Base-by-base conservation (phyloP, 2,113 vertebrate genomes). In the Embiotoca jacksoni region DNA sequence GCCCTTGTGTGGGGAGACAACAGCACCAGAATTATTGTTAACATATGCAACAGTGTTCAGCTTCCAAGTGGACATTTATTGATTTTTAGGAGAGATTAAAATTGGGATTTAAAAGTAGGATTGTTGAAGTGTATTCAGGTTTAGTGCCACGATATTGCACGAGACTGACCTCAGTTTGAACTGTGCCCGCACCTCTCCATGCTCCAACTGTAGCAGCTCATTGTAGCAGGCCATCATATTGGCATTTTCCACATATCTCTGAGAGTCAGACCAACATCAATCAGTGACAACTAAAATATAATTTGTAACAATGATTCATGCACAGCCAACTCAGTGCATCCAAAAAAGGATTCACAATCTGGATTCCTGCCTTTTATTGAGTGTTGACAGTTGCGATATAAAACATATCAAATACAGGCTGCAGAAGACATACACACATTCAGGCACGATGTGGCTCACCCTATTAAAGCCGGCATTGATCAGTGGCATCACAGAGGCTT, bases 191-290 rank as follows among this genome's bases (percentile, higher is more conserved):
- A 99, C 96, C 88, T 99, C 97, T 89, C 98, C 98, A 36, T 96
- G 96, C 86, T 99, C 95, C 91, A 99, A 91, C 94, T 98, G 97
- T 72, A 98, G 95, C 87, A 99, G 95, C 76, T 99, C 98, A 82
- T 98, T 98, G 94, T 99, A 99, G 90, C 98, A 99, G 88, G 97
- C 95, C 96, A 97, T 98, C 92, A 96, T 91, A 82, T 95, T 98
- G 78, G 96, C 92, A 92, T 99, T 98, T 92, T 99, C 98, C 84
- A 97, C 71, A 65, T 96, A 99, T 92, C 97, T 95, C 98, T 99
- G 91, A 6, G 72, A 77, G 88, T 84, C 79, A 93, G 46, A 93
- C 76, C 68, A 78, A 31, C 82, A 82, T 23, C 23, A 23, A 23
- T 23, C 2, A 11, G 36, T 53, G n/a, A 50, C n/a, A 56, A 60